Evolutionary conservation across 2,797 vertebrate species (phyloP).

Genomic region (Silurus aristotelis): DNA sequence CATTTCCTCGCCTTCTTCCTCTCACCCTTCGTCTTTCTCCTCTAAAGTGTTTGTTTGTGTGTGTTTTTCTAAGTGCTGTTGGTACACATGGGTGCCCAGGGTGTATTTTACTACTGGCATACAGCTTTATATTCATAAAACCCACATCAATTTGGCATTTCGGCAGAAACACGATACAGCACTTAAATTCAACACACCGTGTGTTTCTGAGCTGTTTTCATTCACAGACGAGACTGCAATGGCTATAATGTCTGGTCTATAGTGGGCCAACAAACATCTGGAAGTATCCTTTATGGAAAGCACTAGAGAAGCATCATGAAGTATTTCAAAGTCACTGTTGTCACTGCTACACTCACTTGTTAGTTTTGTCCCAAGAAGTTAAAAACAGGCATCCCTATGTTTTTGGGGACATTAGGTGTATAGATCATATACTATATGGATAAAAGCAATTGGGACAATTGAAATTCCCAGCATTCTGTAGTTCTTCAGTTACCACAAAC

Average conservation of each 20-base stretch:
- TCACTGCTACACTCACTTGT: too few species aligned
- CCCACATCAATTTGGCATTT: slow-evolving; percentile 18
- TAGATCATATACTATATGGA: too few species aligned
- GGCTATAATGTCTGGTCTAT: neutral
- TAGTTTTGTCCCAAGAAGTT: neutral
- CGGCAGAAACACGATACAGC: neutral
- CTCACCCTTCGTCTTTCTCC: neutral
- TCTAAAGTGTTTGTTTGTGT: slow-evolving; percentile 1
- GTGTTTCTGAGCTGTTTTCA: neutral
- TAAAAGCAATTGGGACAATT: too few species aligned
- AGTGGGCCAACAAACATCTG: neutral
- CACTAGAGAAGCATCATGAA: neutral
- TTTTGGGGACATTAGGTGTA: neutral
- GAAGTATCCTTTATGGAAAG: neutral
- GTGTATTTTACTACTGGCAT: slow-evolving; percentile 37
- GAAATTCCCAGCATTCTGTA: too few species aligned
- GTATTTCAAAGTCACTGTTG: neutral
- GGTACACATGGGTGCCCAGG: slow-evolving; percentile 31
- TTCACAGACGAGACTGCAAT: neutral
- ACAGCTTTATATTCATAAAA: slow-evolving; percentile 30
- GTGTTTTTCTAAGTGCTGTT: slow-evolving; percentile 11
- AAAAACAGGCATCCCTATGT: too few species aligned
- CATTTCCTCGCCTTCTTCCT: slow-evolving; percentile 22
- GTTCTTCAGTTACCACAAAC: too few species aligned
- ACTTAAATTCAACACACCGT: neutral